Evolutionary conservation across 2,888 invertebrate species (phyloP).

Genomic region (Acanthacorydalis orientalis): DNA sequence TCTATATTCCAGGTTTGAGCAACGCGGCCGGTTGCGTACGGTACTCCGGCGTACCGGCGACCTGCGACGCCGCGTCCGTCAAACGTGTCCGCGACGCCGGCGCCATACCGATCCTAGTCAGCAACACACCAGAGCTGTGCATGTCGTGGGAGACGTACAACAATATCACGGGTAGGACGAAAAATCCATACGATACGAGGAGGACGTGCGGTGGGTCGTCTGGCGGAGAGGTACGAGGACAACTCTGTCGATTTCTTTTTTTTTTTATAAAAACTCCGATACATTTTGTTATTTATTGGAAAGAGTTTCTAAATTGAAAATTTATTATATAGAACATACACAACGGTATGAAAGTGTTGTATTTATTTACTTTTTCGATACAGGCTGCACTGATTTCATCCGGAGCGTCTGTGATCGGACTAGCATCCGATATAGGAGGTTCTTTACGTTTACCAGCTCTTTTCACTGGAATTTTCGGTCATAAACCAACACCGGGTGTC

Average conservation of each 20-base stretch:
- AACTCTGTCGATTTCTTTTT: no score
- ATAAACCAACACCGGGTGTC: slow-evolving; percentile 63
- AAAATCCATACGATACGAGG: slow-evolving; percentile 66
- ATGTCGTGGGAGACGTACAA: slow-evolving; percentile 77
- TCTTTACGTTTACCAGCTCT: slow-evolving; percentile 76
- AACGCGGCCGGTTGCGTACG: slow-evolving; percentile 55
- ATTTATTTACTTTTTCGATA: background rate
- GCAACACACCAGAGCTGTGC: slow-evolving; percentile 78
- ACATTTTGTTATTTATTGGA: no score
- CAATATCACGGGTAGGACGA: slow-evolving; percentile 56
- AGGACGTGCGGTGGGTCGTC: slow-evolving; percentile 75
- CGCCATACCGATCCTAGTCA: slow-evolving; percentile 63
- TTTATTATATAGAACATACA: no score
- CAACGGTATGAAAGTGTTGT: no score
- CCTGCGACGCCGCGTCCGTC: slow-evolving; percentile 51
- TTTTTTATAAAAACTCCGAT: no score
- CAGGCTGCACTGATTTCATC: slow-evolving; percentile 59
- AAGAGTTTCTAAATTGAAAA: no score
- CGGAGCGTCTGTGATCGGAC: slow-evolving; percentile 64
- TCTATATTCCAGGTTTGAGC: slow-evolving; percentile 38
- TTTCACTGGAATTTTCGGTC: slow-evolving; percentile 87
- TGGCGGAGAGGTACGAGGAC: slow-evolving; percentile 55
- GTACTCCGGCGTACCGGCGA: slow-evolving; percentile 32
- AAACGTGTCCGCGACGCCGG: slow-evolving; percentile 47
- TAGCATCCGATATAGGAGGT: slow-evolving; percentile 82